Evolutionary conservation across 2,113 vertebrate genomes (phyloP), one percentile per base, ranked within the genome.

Genomic region (Rhinichthys klamathensis): DNA sequence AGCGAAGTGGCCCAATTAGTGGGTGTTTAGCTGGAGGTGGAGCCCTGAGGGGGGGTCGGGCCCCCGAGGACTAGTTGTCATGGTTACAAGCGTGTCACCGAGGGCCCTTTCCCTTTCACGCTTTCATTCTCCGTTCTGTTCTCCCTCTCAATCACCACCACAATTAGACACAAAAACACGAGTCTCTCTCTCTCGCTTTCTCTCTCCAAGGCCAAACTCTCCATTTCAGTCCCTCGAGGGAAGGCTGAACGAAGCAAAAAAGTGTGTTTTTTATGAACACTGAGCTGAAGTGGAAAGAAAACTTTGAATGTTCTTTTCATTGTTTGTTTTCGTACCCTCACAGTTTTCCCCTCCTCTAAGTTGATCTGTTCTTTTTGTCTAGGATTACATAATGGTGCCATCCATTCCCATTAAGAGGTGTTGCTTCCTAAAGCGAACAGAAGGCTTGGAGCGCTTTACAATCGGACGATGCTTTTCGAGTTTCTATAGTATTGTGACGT

Each of bases 391-490:
- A 92, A 94, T 92, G 87, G 91, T 90, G 90, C 90, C 90, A 93
- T 92, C 91, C 87, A 92, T 92, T 90, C 92, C 91, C 91, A 91
- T 93, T 92, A 91, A 82, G 87, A 92, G 90, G 90, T 91, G 92
- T 93, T 77, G 56, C 84, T 65, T 69, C 85, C 27, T 88, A 86
- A 80, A 89, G 58, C 38, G 63, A 73, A 61, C 46, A 32, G 38
- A 69, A 16, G 44, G 65, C 12, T 7, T 49, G 51, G 25, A 2
- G 25, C 18, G 51, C n/a, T 58, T 56, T 58, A 6, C 25, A 6
- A 75, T 51, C 25, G 51, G 58, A 38, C 0, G 10, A 6, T 21
- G 18, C 15, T 79, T 27, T 25, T 15, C 12, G 60, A 65, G 38
- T 27, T 80, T 32, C 23, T 30, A 7, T 30, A 30, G 3, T 27